Evolutionary conservation across 2,797 vertebrate species (phyloP).

Genomic region (Sciurus vulgaris): DNA sequence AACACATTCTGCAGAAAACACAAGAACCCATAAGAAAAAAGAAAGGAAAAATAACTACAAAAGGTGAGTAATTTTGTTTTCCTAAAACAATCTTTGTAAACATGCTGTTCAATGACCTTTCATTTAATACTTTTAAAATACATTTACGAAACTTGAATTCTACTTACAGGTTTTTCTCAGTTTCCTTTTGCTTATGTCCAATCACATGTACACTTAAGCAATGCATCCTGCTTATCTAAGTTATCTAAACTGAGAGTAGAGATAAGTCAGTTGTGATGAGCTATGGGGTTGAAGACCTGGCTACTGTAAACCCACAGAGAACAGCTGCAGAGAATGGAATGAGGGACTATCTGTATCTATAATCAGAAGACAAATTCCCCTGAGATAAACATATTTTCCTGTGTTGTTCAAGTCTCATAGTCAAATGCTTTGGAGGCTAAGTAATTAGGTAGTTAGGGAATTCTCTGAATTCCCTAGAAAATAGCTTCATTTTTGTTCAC

Average conservation of each 20-base stretch:
- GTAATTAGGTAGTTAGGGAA: constrained; percentile 52
- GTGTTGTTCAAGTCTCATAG: background rate
- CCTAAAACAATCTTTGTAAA: background rate
- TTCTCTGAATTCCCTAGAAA: constrained; percentile 52
- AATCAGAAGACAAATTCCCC: constrained; percentile 27
- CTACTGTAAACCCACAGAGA: background rate
- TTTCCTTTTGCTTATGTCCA: constrained; percentile 28
- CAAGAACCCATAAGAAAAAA: background rate
- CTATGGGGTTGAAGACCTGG: background rate
- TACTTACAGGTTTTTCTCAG: background rate
- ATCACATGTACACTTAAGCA: background rate
- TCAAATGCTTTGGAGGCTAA: constrained; percentile 54
- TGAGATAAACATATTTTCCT: constrained; percentile 19
- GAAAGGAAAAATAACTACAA: background rate
- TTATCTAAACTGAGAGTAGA: background rate
- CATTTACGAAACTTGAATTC: background rate
- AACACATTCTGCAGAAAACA: background rate
- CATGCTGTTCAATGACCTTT: background rate
- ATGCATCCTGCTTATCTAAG: background rate
- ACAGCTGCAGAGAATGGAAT: background rate
- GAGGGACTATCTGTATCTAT: constrained; percentile 1
- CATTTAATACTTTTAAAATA: constrained; percentile 19
- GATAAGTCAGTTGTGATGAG: background rate
- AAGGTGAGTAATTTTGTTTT: background rate
- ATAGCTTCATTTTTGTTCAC: background rate